Evolutionary conservation across 2,888 invertebrate species (phyloP), one percentile per base, ranked within the genome.

Genomic region (Hemithea aestivaria): DNA sequence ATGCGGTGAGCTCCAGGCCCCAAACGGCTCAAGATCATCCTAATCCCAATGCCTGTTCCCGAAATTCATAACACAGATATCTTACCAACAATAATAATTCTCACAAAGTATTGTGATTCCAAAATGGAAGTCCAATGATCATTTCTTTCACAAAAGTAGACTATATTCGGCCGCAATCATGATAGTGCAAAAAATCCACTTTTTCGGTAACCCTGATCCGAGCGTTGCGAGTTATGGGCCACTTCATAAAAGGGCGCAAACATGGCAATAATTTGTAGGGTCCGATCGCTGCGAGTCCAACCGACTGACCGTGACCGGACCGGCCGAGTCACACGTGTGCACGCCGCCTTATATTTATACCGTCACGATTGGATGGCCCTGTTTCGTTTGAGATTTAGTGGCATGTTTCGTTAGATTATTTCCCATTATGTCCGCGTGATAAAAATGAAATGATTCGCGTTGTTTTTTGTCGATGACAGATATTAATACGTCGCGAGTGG

Each of bases 261-360:
- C 61, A 59, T 47, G 53, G 58, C 55, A 55, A 61, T 64, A 59
- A 61, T 61, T 62, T 62, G 61, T 62, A 50, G 40, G 47, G 48
- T 24, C 38, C 36, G 35, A 33, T 31, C 33, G 31, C 31, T 36
- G 32, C 35, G 29, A 40, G 49, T 28, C 34, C 40, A 24, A 20
- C 24, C 29, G 35, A 23, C 11, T 24, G 7, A 16, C 12, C 12
- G 12, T 34, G 9, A 39, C 35, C 39, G 35, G 23, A 39, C 34
- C 43, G 48, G 32, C 25, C 34, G 39, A 45, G 44, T 41, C 43
- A 39, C 44, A 41, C 36, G 35, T 39, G 39, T 40, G 35, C 23
- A 26, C 32, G 26, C 20, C 27, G 45, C 44, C 40, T 36, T 43
- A 62, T 63, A 58, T 66, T 62, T 65, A 65, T 60, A 46, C 53